Evolutionary conservation across 2,888 invertebrate species (phyloP).

Genomic region (Clanis bilineata): DNA sequence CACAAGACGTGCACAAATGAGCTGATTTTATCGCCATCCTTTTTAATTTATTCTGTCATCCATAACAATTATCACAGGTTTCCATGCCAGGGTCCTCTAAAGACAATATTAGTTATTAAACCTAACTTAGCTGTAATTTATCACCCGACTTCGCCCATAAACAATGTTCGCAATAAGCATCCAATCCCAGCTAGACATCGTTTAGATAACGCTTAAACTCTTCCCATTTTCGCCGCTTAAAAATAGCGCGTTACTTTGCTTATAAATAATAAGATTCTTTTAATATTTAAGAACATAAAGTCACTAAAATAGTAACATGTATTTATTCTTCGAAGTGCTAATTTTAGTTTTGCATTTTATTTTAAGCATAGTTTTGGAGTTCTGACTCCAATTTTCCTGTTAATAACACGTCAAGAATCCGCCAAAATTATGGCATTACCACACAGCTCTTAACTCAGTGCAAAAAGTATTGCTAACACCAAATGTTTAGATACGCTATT

Average conservation of each 20-base stretch:
- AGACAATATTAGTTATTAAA: slow-evolving; percentile 11
- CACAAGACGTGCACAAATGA: too few relatives aligned
- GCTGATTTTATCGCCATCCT: too few relatives aligned
- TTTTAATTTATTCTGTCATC: too few relatives aligned
- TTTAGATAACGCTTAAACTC: slow-evolving; percentile 3
- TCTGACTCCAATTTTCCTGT: not conserved
- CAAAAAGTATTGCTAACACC: slow-evolving; percentile 13
- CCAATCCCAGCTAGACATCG: slow-evolving; percentile 21
- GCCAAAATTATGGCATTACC: not conserved
- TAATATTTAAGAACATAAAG: slow-evolving; percentile 10
- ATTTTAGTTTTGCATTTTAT: not conserved
- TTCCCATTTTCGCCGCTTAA: not conserved
- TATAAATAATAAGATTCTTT: slow-evolving; percentile 7
- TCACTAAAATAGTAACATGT: slow-evolving; percentile 10
- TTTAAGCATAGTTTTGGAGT: not conserved
- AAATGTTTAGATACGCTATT: slow-evolving; percentile 15
- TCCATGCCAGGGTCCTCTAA: slow-evolving; percentile 1
- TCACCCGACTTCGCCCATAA: not conserved
- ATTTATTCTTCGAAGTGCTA: slow-evolving; percentile 5
- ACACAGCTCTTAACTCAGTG: not conserved
- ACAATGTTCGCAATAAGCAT: slow-evolving; percentile 17
- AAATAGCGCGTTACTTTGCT: slow-evolving; percentile 1
- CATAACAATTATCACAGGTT: not conserved
- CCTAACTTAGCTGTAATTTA: slow-evolving; percentile 1
- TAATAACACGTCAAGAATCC: not conserved